Percentiles rank a stretch among this genome's conserved stretches.
These are phyloP conservation scores for Enteromius fasciolatus DNA, from an alignment of 2,797 vertebrate genomes.

Conservation along the genomic window DNA sequence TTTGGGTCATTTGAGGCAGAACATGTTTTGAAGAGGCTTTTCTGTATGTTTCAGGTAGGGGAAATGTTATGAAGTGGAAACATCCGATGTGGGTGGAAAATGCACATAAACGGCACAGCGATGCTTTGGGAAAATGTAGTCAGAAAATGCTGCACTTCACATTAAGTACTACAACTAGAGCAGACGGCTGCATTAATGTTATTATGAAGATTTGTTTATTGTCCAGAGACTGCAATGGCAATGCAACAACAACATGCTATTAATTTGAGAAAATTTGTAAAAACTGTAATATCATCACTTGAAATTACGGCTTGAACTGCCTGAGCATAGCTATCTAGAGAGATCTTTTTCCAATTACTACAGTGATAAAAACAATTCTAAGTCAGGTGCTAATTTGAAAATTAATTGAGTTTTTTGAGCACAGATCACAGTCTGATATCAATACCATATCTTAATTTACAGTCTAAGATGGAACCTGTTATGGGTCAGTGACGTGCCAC, in stretches of 20 bases:
- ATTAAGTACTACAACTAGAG: neutral
- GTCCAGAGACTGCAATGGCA: neutral
- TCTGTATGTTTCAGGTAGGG: conserved; percentile 13
- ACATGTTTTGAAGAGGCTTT: conserved; percentile 39
- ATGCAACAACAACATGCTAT: neutral
- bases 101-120: conserved; percentile 20
- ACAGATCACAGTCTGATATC: conserved; percentile 9
- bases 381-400: conserved; percentile 24
- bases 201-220: conserved; percentile 3
- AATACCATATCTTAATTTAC: conserved; percentile 18
- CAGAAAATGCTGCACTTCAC: conserved; percentile 30
- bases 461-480: neutral
- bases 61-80: conserved; percentile 32
- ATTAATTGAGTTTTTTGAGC: conserved; percentile 24
- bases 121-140: conserved; percentile 35
- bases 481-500: conserved; percentile 20
- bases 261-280: neutral
- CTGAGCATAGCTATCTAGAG: neutral
- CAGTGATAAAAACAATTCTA: conserved; percentile 4
- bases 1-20: conserved; percentile 16
- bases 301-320: neutral
- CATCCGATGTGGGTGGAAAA: conserved; percentile 41
- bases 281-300: neutral
- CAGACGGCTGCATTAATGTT: neutral
- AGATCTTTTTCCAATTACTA: conserved; percentile 13